Percentiles rank a stretch among this genome's conserved stretches.
Conservation (phyloP, 2,888 invertebrate species). For the Schrankia costaestrigalis region DNA sequence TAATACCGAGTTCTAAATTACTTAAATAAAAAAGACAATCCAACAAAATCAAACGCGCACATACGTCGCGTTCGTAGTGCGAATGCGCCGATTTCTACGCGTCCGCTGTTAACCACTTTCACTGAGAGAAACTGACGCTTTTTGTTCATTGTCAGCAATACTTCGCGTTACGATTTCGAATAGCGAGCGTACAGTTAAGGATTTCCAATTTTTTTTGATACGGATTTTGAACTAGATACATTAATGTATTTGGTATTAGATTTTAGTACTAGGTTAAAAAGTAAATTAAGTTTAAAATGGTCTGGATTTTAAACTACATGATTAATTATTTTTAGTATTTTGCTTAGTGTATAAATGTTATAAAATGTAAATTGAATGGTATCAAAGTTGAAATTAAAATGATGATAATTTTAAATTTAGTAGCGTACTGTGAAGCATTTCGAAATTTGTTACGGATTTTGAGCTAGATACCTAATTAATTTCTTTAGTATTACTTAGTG, state of each 20-base stretch:
- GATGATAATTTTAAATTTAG: too few species aligned
- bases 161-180: slow-evolving; percentile 51
- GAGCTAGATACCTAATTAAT: too few species aligned
- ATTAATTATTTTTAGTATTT: too few species aligned
- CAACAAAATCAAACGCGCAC: slow-evolving; percentile 28
- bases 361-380: too few species aligned
- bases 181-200: slow-evolving; percentile 42
- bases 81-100: slow-evolving; percentile 57
- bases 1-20: slow-evolving; percentile 16
- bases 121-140: slow-evolving; percentile 74
- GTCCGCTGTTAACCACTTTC: slow-evolving; percentile 70
- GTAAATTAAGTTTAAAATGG: too few species aligned
- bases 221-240: neutral
- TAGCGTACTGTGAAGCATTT: too few species aligned
- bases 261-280: neutral
- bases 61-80: slow-evolving; percentile 33
- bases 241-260: neutral
- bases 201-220: slow-evolving; percentile 29
- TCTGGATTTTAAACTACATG: too few species aligned
- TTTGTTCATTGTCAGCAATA: slow-evolving; percentile 64
- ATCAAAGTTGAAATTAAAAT: too few species aligned
- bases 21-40: slow-evolving; percentile 28
- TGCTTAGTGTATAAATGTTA: too few species aligned
- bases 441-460: too few species aligned
- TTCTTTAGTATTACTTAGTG: too few species aligned